Percentiles rank a stretch among this genome's conserved stretches.
These are phyloP conservation scores for Dermolepida albohirtum DNA, from an alignment of 2,888 invertebrate genomes.

Conservation along the genomic window DNA sequence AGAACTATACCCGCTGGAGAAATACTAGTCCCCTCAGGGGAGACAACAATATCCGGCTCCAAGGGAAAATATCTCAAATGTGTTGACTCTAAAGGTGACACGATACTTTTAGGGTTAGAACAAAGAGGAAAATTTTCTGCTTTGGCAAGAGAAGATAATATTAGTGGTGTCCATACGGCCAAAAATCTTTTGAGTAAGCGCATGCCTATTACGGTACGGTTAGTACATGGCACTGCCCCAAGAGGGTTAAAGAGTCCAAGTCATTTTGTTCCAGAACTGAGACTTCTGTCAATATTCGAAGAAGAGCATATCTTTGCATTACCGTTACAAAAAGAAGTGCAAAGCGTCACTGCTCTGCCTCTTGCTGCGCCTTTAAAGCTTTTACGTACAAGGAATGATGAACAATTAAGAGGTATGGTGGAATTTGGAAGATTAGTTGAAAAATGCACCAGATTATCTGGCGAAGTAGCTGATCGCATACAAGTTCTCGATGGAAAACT, in stretches of 20 bases:
- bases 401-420: slow-evolving; percentile 76
- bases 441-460: slow-evolving; percentile 78
- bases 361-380: slow-evolving; percentile 88
- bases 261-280: slow-evolving; percentile 86
- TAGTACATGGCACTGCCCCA: slow-evolving; percentile 91
- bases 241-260: slow-evolving; percentile 84
- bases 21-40: slow-evolving; percentile 82
- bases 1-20: slow-evolving; percentile 86
- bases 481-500: slow-evolving; percentile 85
- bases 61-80: slow-evolving; percentile 88
- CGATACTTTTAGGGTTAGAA: slow-evolving; percentile 84
- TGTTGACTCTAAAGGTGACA: slow-evolving; percentile 86
- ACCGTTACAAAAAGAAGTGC: slow-evolving; percentile 84
- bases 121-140: slow-evolving; percentile 93
- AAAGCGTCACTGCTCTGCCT: slow-evolving; percentile 84
- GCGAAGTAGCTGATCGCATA: slow-evolving; percentile 83
- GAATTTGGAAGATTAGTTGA: slow-evolving; percentile 80
- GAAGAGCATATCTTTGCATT: slow-evolving; percentile 88
- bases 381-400: slow-evolving; percentile 84
- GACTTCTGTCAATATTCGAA: slow-evolving; percentile 86
- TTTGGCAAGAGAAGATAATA: slow-evolving; percentile 91
- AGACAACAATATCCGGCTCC: slow-evolving; percentile 74
- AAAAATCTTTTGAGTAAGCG: slow-evolving; percentile 89
- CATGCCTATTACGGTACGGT: slow-evolving; percentile 90
- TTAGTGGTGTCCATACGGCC: slow-evolving; percentile 94